Conservation (phyloP, 1,140 invertebrate genomes). For the Formica selysi region DNA sequence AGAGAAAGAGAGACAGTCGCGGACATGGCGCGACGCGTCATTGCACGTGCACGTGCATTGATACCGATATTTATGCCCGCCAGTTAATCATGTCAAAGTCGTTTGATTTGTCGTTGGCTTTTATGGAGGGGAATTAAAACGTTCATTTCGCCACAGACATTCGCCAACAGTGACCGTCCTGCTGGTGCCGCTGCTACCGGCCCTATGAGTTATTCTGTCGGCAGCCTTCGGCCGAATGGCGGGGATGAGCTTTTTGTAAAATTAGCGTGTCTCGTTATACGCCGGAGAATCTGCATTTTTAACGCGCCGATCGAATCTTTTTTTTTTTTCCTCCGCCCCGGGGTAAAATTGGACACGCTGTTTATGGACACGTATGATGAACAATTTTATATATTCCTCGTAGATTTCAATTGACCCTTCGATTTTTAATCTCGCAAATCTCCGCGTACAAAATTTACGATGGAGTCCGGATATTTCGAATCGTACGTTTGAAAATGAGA, state of each 20-base stretch:
- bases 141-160: conserved; percentile 86
- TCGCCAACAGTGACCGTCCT: conserved; percentile 82
- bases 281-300: conserved; percentile 69
- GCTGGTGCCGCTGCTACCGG: conserved; percentile 66
- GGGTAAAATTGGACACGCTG: conserved; percentile 19
- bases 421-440: not conserved
- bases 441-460: not conserved
- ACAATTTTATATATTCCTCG: conserved; percentile 1
- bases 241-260: conserved; percentile 83
- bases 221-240: conserved; percentile 73
- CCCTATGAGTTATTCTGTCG: conserved; percentile 84
- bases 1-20: conserved; percentile 43
- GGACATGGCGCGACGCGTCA: conserved; percentile 81
- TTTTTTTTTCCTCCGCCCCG: not conserved
- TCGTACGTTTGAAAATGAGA: not conserved
- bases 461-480: not conserved
- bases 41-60: conserved; percentile 85
- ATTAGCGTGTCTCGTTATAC: conserved; percentile 79
- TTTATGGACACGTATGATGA: conserved; percentile 34
- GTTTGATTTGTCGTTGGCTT: conserved; percentile 87
- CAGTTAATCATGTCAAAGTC: conserved; percentile 86
- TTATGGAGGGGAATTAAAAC: conserved; percentile 87
- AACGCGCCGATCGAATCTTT: conserved; percentile 14
- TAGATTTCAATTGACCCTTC: conserved; percentile 8
- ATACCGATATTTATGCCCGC: conserved; percentile 86